Evolutionary conservation across 1,140 invertebrate genomes (phyloP).

Genomic region (Leptinotarsa texana): DNA sequence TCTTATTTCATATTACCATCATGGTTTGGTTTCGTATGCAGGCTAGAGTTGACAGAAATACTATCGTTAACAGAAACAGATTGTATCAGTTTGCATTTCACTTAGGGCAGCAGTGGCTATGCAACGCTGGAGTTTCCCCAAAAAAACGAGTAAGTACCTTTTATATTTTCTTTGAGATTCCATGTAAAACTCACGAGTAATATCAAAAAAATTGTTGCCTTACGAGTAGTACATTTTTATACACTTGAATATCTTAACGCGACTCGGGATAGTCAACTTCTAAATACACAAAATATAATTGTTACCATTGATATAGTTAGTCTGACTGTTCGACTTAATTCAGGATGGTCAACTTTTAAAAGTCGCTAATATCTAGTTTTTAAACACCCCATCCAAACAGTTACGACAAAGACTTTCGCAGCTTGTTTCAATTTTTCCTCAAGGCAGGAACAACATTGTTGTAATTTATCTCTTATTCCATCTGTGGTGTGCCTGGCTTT

Average conservation of each 20-base stretch:
- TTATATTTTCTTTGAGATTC: not conserved
- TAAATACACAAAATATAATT: slow-evolving; percentile 40
- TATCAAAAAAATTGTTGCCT: too few species aligned
- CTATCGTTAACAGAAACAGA: slow-evolving; percentile 56
- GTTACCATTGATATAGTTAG: slow-evolving; percentile 47
- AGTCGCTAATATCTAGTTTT: not conserved
- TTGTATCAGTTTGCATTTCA: slow-evolving; percentile 74
- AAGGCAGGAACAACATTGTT: too few species aligned
- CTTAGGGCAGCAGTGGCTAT: slow-evolving; percentile 81
- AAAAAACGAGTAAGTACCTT: slow-evolving; percentile 63
- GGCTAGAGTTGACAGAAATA: slow-evolving; percentile 38
- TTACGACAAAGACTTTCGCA: too few species aligned
- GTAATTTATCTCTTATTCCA: too few species aligned
- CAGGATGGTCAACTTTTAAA: not conserved
- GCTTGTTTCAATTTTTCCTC: too few species aligned
- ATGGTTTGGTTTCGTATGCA: slow-evolving; percentile 46
- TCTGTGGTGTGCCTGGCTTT: too few species aligned
- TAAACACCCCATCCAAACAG: too few species aligned
- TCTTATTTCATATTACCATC: slow-evolving; percentile 44
- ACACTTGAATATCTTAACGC: too few species aligned
- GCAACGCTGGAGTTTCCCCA: slow-evolving; percentile 65
- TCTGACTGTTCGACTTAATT: too few species aligned
- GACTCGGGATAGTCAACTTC: too few species aligned
- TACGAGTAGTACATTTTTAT: too few species aligned
- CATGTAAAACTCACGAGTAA: too few species aligned